A percentile compares a stretch with the other conserved stretches of the same genome.
Conservation (phyloP, 1,140 invertebrate species). For the Macrosteles quadrilineatus region DNA sequence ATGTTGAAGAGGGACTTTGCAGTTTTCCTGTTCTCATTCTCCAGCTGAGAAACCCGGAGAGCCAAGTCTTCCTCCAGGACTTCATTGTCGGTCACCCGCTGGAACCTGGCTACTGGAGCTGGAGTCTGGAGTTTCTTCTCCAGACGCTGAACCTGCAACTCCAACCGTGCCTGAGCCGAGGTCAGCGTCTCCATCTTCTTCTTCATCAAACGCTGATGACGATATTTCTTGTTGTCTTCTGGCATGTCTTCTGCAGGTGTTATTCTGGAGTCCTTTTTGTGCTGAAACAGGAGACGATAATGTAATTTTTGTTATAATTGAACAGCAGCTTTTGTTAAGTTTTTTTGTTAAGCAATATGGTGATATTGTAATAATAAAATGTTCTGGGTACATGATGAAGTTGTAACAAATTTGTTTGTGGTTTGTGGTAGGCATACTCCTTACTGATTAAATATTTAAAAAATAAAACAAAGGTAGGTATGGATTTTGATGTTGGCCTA, state of each 20-base stretch:
- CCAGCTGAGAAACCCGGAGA: conserved; percentile 36
- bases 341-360: too few species aligned
- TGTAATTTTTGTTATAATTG: too few species aligned
- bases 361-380: too few species aligned
- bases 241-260: conserved; percentile 16
- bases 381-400: too few species aligned
- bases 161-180: conserved; percentile 46
- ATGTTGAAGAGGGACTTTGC: conserved; percentile 61
- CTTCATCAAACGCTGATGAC: conserved; percentile 53
- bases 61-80: conserved; percentile 18
- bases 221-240: conserved; percentile 49
- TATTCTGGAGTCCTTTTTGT: neutral
- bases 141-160: conserved; percentile 45
- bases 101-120: conserved; percentile 27
- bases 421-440: too few species aligned
- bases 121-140: conserved; percentile 40
- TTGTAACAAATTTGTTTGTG: too few species aligned
- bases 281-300: conserved; percentile 16
- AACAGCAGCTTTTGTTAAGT: too few species aligned
- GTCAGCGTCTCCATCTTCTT: conserved; percentile 50
- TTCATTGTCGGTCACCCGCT: neutral
- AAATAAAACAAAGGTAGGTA: too few species aligned
- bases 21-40: conserved; percentile 50
- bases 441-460: too few species aligned
- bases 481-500: too few species aligned